phyloP scores from a whole-genome alignment of 2,113 vertebrate genomes.

The Pachypanchax playfairii region DNA sequence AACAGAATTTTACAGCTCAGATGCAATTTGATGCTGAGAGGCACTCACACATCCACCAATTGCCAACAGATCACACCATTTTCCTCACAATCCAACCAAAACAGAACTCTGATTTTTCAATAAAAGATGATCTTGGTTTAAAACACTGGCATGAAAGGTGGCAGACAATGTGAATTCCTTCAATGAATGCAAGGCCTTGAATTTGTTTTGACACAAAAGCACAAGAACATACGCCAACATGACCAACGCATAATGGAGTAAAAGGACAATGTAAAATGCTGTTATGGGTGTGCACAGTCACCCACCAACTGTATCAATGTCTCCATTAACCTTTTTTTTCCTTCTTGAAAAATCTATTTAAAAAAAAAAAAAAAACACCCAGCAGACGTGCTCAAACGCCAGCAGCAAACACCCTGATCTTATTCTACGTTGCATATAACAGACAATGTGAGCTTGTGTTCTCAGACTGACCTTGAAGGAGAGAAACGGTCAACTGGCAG shows the following conservation, averaged over 20 bases:
- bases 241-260: not conserved
- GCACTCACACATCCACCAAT: too few species aligned
- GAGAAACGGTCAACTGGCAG: not conserved
- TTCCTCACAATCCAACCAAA: too few species aligned
- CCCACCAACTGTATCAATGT: constrained; percentile 6
- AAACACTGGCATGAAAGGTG: too few species aligned
- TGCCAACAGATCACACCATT: too few species aligned
- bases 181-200: too few species aligned
- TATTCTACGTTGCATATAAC: not conserved
- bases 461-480: not conserved
- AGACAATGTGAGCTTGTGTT: not conserved
- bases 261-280: constrained; percentile 1
- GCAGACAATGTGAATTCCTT: too few species aligned
- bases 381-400: not conserved
- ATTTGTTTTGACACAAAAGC: not conserved
- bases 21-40: too few species aligned
- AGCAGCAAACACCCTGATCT: not conserved
- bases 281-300: too few species aligned
- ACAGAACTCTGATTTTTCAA: too few species aligned
- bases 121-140: too few species aligned
- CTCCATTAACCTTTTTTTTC: constrained; percentile 7
- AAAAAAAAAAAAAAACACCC: too few species aligned
- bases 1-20: too few species aligned
- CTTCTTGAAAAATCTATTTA: not conserved
- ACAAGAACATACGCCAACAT: not conserved